A percentile compares a stretch with the other conserved stretches of the same genome.
Evolutionary conservation across 1,140 invertebrate species (phyloP).

Genomic region (Leptinotarsa texana): DNA sequence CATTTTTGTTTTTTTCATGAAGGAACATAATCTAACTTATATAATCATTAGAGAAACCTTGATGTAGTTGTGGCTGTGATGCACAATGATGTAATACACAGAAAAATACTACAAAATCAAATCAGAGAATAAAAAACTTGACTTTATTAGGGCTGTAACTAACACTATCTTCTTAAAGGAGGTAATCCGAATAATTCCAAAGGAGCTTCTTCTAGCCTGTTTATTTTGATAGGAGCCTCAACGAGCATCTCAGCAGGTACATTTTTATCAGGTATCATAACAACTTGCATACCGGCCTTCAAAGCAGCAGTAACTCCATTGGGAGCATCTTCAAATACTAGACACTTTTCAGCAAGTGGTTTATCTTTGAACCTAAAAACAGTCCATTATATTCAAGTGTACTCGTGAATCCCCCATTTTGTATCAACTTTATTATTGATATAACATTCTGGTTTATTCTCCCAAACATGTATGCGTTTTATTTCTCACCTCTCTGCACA

Average conservation of each 20-base stretch:
- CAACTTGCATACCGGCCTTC: slow-evolving; percentile 80
- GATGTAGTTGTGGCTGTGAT: too few species aligned
- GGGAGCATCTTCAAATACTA: slow-evolving; percentile 87
- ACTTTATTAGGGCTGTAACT: too few species aligned
- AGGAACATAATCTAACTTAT: too few species aligned
- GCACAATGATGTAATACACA: too few species aligned
- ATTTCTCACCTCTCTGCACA: slow-evolving; percentile 79
- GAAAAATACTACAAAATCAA: too few species aligned
- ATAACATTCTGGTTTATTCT: too few species aligned
- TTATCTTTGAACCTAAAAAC: slow-evolving; percentile 61
- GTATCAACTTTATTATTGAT: too few species aligned
- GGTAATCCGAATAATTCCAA: slow-evolving; percentile 79
- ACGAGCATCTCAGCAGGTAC: slow-evolving; percentile 62
- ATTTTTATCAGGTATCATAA: slow-evolving; percentile 77
- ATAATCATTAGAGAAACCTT: too few species aligned
- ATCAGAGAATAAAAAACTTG: too few species aligned
- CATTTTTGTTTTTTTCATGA: too few species aligned
- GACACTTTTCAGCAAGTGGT: slow-evolving; percentile 64
- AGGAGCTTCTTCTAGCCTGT: slow-evolving; percentile 73
- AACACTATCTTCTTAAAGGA: slow-evolving; percentile 41
- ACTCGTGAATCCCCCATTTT: too few species aligned
- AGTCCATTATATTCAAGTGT: too few species aligned
- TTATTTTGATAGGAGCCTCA: slow-evolving; percentile 70
- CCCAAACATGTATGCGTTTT: background rate
- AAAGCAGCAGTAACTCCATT: slow-evolving; percentile 78